These are phyloP conservation scores for Australoheros scitulus DNA, from an alignment of 2,113 vertebrate genomes.

Conservation along the genomic window DNA sequence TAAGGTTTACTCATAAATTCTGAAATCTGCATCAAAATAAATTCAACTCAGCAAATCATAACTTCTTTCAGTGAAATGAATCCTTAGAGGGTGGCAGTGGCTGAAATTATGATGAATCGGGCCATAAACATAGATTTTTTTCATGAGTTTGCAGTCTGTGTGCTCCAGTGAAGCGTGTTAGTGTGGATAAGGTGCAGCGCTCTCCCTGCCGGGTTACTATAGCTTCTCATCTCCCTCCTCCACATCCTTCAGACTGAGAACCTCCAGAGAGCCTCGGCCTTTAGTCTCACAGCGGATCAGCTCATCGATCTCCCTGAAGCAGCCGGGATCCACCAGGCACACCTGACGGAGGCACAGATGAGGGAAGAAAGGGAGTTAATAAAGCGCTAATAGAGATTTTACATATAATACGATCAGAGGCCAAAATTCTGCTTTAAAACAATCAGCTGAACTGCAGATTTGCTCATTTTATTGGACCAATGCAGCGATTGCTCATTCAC, in stretches of 20 bases:
- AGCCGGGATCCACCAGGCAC: conserved; percentile 94
- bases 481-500: neutral
- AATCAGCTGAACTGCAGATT: neutral
- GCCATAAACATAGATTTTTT: neutral
- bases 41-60: neutral
- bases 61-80: neutral
- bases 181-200: conserved; percentile 15
- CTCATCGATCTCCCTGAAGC: conserved; percentile 97
- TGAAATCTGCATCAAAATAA: neutral
- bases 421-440: neutral
- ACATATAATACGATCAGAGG: neutral
- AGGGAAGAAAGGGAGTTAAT: neutral
- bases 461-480: neutral
- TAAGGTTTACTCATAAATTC: neutral
- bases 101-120: neutral
- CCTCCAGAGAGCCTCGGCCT: conserved; percentile 91
- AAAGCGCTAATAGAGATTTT: neutral
- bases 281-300: conserved; percentile 93
- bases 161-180: neutral
- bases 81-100: neutral
- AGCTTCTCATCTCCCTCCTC: conserved; percentile 97
- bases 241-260: conserved; percentile 94
- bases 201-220: conserved; percentile 69
- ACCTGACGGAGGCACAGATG: conserved; percentile 77
- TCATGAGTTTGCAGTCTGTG: neutral